A percentile compares a stretch with the other conserved stretches of the same genome.
These are phyloP conservation scores for Liasis olivaceus DNA, from an alignment of 2,797 vertebrate genomes.

Conservation along the genomic window DNA sequence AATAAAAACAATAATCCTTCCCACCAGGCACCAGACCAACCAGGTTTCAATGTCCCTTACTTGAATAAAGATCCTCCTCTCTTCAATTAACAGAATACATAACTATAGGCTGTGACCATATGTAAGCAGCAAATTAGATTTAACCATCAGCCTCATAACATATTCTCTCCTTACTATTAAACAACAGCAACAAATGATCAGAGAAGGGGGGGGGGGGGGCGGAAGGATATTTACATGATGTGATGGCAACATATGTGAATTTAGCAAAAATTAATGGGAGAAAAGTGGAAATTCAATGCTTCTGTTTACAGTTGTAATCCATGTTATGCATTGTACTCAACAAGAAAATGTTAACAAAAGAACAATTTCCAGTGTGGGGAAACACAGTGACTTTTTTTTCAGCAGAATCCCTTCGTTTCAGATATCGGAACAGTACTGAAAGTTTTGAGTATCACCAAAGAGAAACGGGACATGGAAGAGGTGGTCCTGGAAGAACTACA, in stretches of 20 bases:
- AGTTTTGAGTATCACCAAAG: conserved; percentile 93
- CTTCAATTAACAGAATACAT: neutral
- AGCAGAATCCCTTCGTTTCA: conserved; percentile 62
- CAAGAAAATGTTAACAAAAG: neutral
- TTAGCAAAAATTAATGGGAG: neutral
- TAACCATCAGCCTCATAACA: neutral
- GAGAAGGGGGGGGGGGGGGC: neutral
- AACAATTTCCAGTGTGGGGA: neutral
- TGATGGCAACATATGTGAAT: no score
- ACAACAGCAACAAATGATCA: neutral
- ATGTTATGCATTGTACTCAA: neutral
- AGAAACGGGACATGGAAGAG: conserved; percentile 91
- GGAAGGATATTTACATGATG: no score
- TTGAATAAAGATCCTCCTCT: neutral
- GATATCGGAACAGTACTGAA: conserved; percentile 91
- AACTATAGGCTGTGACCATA: no score
- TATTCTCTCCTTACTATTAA: neutral
- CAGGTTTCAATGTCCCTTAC: no score
- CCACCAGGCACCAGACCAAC: neutral
- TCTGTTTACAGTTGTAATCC: neutral
- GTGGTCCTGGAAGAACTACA: conserved; percentile 94
- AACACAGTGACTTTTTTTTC: neutral
- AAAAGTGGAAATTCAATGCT: neutral
- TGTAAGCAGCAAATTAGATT: neutral
- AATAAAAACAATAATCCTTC: neutral